phyloP scores from a whole-genome alignment of 2,113 vertebrate genomes.

The Balaeniceps rex region DNA sequence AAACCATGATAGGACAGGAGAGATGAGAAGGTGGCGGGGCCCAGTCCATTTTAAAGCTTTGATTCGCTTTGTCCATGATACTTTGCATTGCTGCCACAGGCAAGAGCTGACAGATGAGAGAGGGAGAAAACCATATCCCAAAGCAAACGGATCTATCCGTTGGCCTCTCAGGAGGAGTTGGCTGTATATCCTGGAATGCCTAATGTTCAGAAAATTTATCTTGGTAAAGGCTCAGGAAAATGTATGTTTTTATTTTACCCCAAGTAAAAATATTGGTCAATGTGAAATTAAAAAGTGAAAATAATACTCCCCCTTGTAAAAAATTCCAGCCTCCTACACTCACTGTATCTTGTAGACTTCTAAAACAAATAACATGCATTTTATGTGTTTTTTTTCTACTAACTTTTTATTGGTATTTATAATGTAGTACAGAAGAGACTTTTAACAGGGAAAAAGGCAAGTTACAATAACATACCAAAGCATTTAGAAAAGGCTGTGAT shows the following conservation, averaged over 20 bases:
- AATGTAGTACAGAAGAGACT: constrained; percentile 39
- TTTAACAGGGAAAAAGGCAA: constrained; percentile 46
- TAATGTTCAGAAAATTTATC: constrained; percentile 64
- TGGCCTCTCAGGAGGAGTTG: constrained; percentile 49
- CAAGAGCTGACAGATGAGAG: background rate
- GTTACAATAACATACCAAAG: constrained; percentile 37
- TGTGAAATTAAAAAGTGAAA: constrained; percentile 66
- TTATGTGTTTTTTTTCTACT: constrained; percentile 38
- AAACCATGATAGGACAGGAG: background rate
- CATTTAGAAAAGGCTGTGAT: constrained; percentile 12
- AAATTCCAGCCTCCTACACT: constrained; percentile 39
- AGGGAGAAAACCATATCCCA: background rate
- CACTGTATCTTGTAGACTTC: constrained; percentile 37
- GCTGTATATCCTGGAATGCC: constrained; percentile 46
- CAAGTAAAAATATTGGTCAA: constrained; percentile 65
- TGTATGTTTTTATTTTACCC: constrained; percentile 67
- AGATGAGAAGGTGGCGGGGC: background rate
- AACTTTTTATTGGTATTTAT: constrained; percentile 62
- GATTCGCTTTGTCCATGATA: background rate
- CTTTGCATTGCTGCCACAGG: background rate
- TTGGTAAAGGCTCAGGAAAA: constrained; percentile 65
- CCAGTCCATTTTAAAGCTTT: background rate
- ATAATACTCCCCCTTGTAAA: constrained; percentile 54
- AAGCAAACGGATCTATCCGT: constrained; percentile 24
- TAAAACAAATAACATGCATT: constrained; percentile 60